Evolutionary conservation across 2,888 invertebrate species (phyloP).

Genomic region (Sinotaia quadrata): DNA sequence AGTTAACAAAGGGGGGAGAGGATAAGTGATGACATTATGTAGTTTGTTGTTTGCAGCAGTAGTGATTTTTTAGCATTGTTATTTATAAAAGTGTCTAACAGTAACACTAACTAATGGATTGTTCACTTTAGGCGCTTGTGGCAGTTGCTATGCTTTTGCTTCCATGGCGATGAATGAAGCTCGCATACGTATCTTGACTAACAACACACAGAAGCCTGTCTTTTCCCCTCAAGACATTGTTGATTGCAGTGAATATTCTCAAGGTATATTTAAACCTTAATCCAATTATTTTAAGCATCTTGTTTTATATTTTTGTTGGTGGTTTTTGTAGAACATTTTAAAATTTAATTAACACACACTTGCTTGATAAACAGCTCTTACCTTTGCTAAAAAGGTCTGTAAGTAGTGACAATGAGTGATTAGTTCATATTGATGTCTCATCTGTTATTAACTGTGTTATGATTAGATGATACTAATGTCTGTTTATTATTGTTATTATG

Average conservation of each 20-base stretch:
- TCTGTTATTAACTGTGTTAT: no score
- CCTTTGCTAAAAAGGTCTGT: not conserved
- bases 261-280: conserved; percentile 69
- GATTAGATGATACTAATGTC: no score
- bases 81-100: no score
- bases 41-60: no score
- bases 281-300: not conserved
- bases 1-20: no score
- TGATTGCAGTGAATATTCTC: conserved; percentile 74
- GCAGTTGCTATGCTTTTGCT: conserved; percentile 75
- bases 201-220: conserved; percentile 69
- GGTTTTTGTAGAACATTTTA: not conserved
- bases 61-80: no score
- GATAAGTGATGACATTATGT: no score
- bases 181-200: conserved; percentile 72
- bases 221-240: conserved; percentile 74
- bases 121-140: conserved; percentile 68
- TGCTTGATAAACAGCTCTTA: not conserved
- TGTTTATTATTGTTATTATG: no score
- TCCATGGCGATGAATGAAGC: conserved; percentile 74
- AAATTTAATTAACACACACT: not conserved
- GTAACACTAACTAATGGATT: no score
- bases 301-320: not conserved
- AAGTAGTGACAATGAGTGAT: no score
- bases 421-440: no score